Conservation (phyloP, 1,140 invertebrate genomes). For the Cataglyphis hispanica region DNA sequence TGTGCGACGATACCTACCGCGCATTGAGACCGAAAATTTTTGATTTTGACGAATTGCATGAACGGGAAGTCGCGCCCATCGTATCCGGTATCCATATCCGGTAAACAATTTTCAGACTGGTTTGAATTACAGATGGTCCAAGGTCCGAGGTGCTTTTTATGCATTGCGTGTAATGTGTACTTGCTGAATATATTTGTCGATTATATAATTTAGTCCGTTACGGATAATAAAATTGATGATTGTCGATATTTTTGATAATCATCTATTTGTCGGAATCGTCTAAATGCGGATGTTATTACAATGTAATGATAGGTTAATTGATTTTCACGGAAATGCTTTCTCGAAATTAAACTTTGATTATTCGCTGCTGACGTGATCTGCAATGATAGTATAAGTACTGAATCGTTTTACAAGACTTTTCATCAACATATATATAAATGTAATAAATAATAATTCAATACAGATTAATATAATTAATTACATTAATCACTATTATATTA, state of each 20-base stretch:
- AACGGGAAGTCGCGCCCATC: constrained; percentile 32
- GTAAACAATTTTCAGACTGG: neutral
- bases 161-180: neutral
- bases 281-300: constrained; percentile 6
- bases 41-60: constrained; percentile 29
- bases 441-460: neutral
- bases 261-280: neutral
- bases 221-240: constrained; percentile 3
- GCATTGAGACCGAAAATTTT: constrained; percentile 26
- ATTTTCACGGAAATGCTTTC: constrained; percentile 37
- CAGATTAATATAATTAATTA: neutral
- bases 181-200: neutral
- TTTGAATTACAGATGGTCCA: neutral
- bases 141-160: neutral
- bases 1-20: constrained; percentile 9
- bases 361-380: neutral
- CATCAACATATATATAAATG: neutral
- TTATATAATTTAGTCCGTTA: constrained; percentile 20
- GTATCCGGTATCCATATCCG: constrained; percentile 4
- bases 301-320: neutral
- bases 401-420: neutral
- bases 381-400: neutral
- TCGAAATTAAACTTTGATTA: constrained; percentile 15
- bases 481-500: neutral
- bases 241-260: neutral